Base-by-base conservation (phyloP, 2,113 vertebrate species). In the Corynorhinus townsendii region DNA sequence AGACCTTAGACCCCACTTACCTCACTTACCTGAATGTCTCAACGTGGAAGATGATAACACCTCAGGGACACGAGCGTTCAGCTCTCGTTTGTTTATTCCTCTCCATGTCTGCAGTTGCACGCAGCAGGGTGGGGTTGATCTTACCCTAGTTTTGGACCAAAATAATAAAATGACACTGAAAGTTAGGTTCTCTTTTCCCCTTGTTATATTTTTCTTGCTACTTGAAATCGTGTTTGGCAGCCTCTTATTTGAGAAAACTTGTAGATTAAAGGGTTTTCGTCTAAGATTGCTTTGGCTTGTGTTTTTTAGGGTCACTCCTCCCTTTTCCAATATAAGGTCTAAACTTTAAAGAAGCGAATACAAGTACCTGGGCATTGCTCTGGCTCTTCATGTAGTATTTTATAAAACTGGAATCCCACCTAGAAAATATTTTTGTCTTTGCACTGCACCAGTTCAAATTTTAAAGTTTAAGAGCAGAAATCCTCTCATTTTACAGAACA, bases 381-480 rank as follows among this genome's bases (percentile, higher is more conserved):
- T 28, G 8, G 7, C 30, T 85, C 73, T 69, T 91, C 10, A 0
- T 9, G 12, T 28, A 40, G 30, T 26, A 73, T n/a, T 68, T 75
- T 86, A 30, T 45, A 59, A 59, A 90, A 77, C 7, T 73, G 54
- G 35, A 6, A 33, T 81, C 20, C 52, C 10, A 52, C 24, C 2
- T 64, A 45, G 33, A n/a, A 49, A 89, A n/a, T 62, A 35, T 59
- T 80, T 87, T 82, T 89, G 20, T 17, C 22, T 87, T 80, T 45
- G 59, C 4, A 69, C 26, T 75, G 22, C 0, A 90, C 33, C 7
- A 30, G 6, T 79, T 62, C 77, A 94, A 73, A 88, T 35, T 76
- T 91, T 66, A 49, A 90, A 94, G 8, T 73, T 85, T 15, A 93
- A 71, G 3, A 92, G 43, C 10, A 95, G 28, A 91, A 89, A 77